These are phyloP conservation scores for Pinna nobilis DNA, from an alignment of 1,140 invertebrate genomes.

Conservation along the genomic window DNA sequence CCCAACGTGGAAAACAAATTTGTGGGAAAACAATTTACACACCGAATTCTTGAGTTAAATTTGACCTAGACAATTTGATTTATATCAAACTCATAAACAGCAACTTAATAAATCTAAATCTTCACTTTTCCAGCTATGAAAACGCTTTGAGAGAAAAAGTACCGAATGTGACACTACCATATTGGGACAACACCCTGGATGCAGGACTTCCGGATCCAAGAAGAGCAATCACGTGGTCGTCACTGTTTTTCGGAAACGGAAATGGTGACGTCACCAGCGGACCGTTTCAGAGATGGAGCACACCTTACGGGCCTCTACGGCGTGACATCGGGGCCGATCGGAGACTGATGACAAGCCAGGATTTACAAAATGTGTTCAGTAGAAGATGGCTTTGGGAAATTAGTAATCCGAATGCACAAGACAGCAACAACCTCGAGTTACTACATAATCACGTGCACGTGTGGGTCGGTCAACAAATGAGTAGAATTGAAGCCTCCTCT, in stretches of 20 bases:
- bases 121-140: conserved; percentile 53
- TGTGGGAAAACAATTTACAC: too few species aligned
- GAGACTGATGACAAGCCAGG: conserved; percentile 44
- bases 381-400: conserved; percentile 51
- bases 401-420: conserved; percentile 53
- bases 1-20: too few species aligned
- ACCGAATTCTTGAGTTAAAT: too few species aligned
- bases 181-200: conserved; percentile 74
- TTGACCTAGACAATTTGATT: too few species aligned
- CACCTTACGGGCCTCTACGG: conserved; percentile 49
- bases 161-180: conserved; percentile 71
- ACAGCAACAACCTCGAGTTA: conserved; percentile 52
- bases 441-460: conserved; percentile 56
- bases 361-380: conserved; percentile 35
- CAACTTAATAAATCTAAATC: too few species aligned
- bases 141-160: conserved; percentile 61
- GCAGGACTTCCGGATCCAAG: conserved; percentile 64
- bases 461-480: conserved; percentile 57
- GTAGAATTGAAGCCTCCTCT: conserved; percentile 49
- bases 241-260: conserved; percentile 71
- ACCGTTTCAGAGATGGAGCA: conserved; percentile 59
- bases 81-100: too few species aligned
- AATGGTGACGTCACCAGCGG: conserved; percentile 71
- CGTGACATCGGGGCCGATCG: conserved; percentile 47
- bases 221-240: conserved; percentile 73